Base-by-base conservation (phyloP, 2,888 invertebrate species). In the Nematopogon swammerdamellus region DNA sequence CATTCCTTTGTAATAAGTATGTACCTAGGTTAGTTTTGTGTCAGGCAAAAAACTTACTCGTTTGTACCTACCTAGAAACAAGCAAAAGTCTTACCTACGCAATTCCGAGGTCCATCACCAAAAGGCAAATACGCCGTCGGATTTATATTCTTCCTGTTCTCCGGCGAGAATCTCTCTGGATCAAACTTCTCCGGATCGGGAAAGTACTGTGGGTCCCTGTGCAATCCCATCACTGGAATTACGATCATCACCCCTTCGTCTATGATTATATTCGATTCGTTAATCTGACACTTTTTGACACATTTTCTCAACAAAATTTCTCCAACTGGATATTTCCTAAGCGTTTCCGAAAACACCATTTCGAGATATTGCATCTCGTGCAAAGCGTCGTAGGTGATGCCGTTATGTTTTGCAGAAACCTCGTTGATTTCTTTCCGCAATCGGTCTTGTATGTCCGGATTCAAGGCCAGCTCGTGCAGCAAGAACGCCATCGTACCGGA, bases 361-460 rank as follows among this genome's bases (percentile, higher is more conserved):
- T 70, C 64, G 6, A 70, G 60, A 51, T 67, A 69, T 44, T 63
- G 65, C 68, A 70, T 69, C 46, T 68, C 62, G 47, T 62, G 60
- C 2, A 70, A 54, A 17, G 63, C 61, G 5, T 70, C 65, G 53
- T 68, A 70, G 17, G 61, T 64, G 19, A 70, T 60, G 18, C 62
- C 44, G 2, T 19, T 64, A 30, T 56, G 51, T 30, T 53, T 53
- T 44, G 55, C 57, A 18, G 61, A 55, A 16, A 65, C 58, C 14
- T 57, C 60, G 8, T 63, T 57, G 53, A 70, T 63, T 48, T 68
- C 67, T 19, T 54, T 56, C 50, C 63, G 62, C 1, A 61, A 55
- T 50, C 49, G 60, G 29, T 64, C 60, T 51, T 69, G 70, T 25
- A 68, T 60, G 10, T 49, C 46, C 11, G 42, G 46, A 42, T 51